Evolutionary conservation across 2,888 invertebrate species (phyloP), one percentile per base, ranked within the genome.

Genomic region (Agonum fuliginosum): DNA sequence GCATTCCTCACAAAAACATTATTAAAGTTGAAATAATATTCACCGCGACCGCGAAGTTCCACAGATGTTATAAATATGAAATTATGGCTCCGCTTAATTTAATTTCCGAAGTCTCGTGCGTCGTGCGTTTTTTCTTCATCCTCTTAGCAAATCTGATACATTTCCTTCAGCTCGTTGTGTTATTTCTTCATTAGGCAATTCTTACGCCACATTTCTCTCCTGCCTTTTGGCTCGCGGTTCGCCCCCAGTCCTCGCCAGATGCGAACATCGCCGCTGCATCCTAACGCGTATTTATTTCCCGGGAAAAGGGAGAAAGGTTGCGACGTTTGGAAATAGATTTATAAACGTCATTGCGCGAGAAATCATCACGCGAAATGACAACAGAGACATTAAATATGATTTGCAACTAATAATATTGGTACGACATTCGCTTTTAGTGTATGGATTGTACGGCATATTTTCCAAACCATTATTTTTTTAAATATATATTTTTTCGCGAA

Each of bases 151-250:
- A 83, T 81, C 82, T 81, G 81, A 82, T 82, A 81, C 82, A 81
- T 82, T 82, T 82, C 80, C 82, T 81, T 81, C 79, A 78, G 78
- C 51, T 75, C 74, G 79, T 80, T 79, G 82, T 81, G 82, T 82
- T 83, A 83, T 83, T 83, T 83, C 83, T 83, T 83, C 83, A 83
- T 83, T 83, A 83, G 79, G 80, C 81, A 80, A 81, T 82, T 80
- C 81, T 78, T 79, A 80, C 79, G 79, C 79, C 80, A 78, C 81
- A 79, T 79, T 81, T 80, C 79, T 77, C 79, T 51, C 51, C n/a
- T n/a, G n/a, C n/a, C n/a, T n/a, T n/a, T n/a, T n/a, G n/a, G 17
- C 71, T 51, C 48, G 62, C 65, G 58, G 22, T 58, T 62, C 19
- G 69, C 72, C 73, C 34, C n/a, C n/a, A n/a, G n/a, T 62, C 48